These are phyloP conservation scores for Cyclophora punctaria DNA, from an alignment of 2,888 invertebrate genomes.

Conservation along the genomic window DNA sequence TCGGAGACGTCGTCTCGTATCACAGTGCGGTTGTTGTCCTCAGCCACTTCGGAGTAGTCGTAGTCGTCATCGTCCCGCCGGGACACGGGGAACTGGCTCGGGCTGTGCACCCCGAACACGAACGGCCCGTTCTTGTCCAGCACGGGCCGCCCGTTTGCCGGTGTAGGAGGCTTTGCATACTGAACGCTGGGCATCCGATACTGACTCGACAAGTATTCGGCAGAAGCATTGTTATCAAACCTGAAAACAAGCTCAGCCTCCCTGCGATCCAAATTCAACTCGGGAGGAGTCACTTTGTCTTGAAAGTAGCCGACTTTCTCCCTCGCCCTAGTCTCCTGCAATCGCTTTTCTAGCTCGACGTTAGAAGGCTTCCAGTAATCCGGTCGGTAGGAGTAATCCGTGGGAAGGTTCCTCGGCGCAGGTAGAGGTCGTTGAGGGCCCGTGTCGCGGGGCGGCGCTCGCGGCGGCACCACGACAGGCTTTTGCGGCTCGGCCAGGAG, in stretches of 20 bases:
- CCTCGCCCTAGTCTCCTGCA: constrained; percentile 59
- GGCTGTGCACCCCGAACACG: constrained; percentile 77
- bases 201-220: constrained; percentile 61
- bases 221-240: constrained; percentile 64
- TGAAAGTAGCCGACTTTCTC: constrained; percentile 70
- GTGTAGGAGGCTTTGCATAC: constrained; percentile 62
- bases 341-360: constrained; percentile 62
- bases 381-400: constrained; percentile 47
- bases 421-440: constrained; percentile 53
- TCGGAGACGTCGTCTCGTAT: constrained; percentile 60
- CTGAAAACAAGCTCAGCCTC: constrained; percentile 68
- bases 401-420: constrained; percentile 45
- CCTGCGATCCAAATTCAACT: constrained; percentile 59
- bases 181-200: constrained; percentile 61
- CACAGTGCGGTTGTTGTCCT: constrained; percentile 56
- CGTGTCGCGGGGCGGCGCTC: constrained; percentile 61
- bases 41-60: constrained; percentile 66
- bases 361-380: constrained; percentile 69
- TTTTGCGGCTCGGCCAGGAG: constrained; percentile 68
- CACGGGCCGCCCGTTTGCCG: constrained; percentile 58
- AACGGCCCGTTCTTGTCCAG: constrained; percentile 75
- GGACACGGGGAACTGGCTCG: constrained; percentile 64
- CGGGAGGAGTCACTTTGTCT: constrained; percentile 61
- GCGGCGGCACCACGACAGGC: constrained; percentile 60
- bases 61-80: constrained; percentile 63